phyloP scores from a whole-genome alignment of 2,797 vertebrate species.

The Tragelaphus oryx region DNA sequence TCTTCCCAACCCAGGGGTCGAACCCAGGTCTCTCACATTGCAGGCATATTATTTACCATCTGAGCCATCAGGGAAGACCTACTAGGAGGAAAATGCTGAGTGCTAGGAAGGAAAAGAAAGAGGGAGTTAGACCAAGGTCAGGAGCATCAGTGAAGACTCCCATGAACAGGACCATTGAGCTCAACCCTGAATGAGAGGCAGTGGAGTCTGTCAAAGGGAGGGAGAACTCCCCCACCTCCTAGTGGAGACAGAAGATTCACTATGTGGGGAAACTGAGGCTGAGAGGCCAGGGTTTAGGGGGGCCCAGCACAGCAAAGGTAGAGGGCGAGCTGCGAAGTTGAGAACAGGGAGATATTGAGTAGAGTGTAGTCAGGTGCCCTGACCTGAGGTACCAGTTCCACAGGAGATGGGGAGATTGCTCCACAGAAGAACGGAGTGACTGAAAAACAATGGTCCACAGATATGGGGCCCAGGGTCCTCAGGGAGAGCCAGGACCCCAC shows the following conservation, averaged over 20 bases:
- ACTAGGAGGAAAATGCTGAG: not conserved
- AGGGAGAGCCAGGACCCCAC: not conserved
- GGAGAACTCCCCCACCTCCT: not conserved
- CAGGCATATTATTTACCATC: not conserved
- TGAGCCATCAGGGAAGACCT: not conserved
- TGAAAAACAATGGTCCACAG: not conserved
- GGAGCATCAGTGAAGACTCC: not conserved
- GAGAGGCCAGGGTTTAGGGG: not conserved
- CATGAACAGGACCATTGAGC: not conserved
- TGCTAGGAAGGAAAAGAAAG: not conserved
- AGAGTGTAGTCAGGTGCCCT: not conserved
- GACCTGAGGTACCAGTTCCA: too few relatives aligned
- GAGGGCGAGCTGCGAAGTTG: not conserved
- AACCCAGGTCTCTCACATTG: not conserved
- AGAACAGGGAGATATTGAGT: not conserved
- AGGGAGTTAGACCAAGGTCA: not conserved
- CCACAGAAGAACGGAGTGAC: not conserved
- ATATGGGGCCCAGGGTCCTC: too few relatives aligned
- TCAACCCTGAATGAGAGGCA: not conserved
- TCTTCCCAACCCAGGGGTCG: not conserved
- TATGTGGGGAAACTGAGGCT: not conserved
- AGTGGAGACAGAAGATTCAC: not conserved
- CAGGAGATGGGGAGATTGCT: not conserved
- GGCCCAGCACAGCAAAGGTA: not conserved
- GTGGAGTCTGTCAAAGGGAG: not conserved